Evolutionary conservation across 2,888 invertebrate species (phyloP).

Genomic region (Hydriomena furcata): DNA sequence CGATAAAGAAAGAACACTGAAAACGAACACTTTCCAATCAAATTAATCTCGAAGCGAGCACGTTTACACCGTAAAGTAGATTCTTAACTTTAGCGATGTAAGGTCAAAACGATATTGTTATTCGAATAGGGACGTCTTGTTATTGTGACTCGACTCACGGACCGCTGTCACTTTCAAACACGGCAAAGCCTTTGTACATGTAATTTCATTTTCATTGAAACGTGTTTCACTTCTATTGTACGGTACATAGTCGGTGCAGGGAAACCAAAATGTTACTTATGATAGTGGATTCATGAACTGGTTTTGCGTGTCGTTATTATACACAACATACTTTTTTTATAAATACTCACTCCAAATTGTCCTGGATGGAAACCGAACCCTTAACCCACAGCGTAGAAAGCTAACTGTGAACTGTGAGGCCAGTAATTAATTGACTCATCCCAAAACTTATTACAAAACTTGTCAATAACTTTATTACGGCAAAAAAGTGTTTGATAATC

Average conservation of each 20-base stretch:
- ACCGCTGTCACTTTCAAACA: slow-evolving; percentile 70
- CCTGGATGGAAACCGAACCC: too few relatives aligned
- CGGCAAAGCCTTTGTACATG: slow-evolving; percentile 55
- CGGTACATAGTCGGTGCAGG: slow-evolving; percentile 15
- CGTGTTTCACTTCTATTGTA: slow-evolving; percentile 43
- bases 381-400: too few relatives aligned
- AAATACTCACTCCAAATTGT: too few relatives aligned
- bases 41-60: background rate
- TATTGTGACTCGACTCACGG: slow-evolving; percentile 63
- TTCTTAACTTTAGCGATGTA: slow-evolving; percentile 33
- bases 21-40: slow-evolving; percentile 36
- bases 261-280: slow-evolving; percentile 17
- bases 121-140: slow-evolving; percentile 51
- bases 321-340: too few relatives aligned
- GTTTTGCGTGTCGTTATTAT: too few relatives aligned
- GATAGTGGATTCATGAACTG: too few relatives aligned
- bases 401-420: too few relatives aligned
- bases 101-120: slow-evolving; percentile 61
- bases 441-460: too few relatives aligned
- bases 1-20: too few relatives aligned
- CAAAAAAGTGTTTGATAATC: slow-evolving; percentile 31
- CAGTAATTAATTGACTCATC: too few relatives aligned
- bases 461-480: slow-evolving; percentile 10
- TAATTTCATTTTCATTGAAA: slow-evolving; percentile 69
- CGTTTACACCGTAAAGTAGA: slow-evolving; percentile 16